Evolutionary conservation across 1,140 invertebrate genomes (phyloP), one percentile per base, ranked within the genome.

Genomic region (Drusus annulatus): DNA sequence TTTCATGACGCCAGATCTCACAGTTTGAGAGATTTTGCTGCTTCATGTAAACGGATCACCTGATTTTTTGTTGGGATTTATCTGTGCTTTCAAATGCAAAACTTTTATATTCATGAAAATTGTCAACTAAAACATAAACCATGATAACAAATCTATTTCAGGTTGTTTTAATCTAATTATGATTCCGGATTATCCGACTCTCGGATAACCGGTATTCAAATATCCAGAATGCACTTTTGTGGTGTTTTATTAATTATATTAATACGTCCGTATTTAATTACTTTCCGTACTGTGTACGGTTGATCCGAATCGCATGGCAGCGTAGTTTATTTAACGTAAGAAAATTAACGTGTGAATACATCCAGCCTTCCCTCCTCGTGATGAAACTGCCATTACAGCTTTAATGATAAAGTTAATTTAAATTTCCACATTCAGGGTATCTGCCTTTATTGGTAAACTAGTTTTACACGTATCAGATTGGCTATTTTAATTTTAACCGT

Each of bases 371-470:
- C 23, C 54, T 21, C 25, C 19, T 17, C 19, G 58, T 77, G 75
- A 63, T 68, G 36, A 51, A 77, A 77, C 36, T n/a, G 50, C 65
- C 31, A 36, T 76, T 10, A 36, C 16, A 31, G 73, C 73, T 77
- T 77, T 77, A 63, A 77, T 58, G 50, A 19, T 52, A 71, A 52
- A 71, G 23, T 71, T 71, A 71, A 71, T 71, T 71, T 13, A 52
- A 31, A 51, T 51, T 52, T 25, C n/a, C 17, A 52, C 13, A 1
- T 71, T 25, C 50, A 21, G 68, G 68, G 19, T 71, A 65, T 1
- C 1, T 28, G 28, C 28, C 19, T 17, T 17, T n/a, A 17, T 56
- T n/a, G 52, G n/a, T 56, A n/a, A 65, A 28, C 31, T 15, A 1
- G 23, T 65, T 36, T 45, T 65, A 31, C 45, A 19, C 17, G 31